A percentile compares a stretch with the other conserved stretches of the same genome.
phyloP scores from a whole-genome alignment of 2,888 invertebrate species.

The Scaptomyza polygonia region DNA sequence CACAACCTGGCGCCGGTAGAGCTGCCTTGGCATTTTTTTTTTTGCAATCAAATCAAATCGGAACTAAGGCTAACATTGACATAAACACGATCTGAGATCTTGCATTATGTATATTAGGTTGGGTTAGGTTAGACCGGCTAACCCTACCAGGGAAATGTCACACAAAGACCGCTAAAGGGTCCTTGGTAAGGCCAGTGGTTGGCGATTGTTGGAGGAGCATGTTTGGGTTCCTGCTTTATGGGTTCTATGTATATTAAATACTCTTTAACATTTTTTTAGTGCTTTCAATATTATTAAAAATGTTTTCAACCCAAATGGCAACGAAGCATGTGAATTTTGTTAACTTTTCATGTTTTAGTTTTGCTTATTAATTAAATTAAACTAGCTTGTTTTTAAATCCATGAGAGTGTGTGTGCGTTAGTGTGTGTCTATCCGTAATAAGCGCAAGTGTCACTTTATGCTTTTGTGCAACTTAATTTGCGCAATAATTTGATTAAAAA shows the following conservation, averaged over 20 bases:
- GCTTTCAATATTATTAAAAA: too few relatives aligned
- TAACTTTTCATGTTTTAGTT: not conserved
- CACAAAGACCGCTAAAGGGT: too few relatives aligned
- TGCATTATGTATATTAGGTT: too few relatives aligned
- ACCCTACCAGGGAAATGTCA: too few relatives aligned
- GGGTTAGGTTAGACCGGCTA: too few relatives aligned
- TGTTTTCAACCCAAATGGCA: not conserved
- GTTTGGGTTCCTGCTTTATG: too few relatives aligned
- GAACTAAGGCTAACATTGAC: not conserved
- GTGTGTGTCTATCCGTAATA: not conserved
- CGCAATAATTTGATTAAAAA: constrained; percentile 19
- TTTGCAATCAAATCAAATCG: constrained; percentile 23
- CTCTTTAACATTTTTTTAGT: too few relatives aligned
- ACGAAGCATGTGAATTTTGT: not conserved
- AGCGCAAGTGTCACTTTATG: constrained; percentile 6
- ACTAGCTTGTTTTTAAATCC: not conserved
- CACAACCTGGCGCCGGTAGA: constrained; percentile 28
- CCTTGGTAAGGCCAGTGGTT: too few relatives aligned
- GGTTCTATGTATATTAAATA: too few relatives aligned
- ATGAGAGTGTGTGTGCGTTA: not conserved
- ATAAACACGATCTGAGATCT: not conserved
- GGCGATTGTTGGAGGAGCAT: too few relatives aligned
- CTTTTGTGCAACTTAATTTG: constrained; percentile 14
- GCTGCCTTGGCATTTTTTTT: constrained; percentile 60
- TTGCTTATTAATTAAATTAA: constrained; percentile 1